phyloP scores from a whole-genome alignment of 2,113 vertebrate species.

The Anguilla japonica region DNA sequence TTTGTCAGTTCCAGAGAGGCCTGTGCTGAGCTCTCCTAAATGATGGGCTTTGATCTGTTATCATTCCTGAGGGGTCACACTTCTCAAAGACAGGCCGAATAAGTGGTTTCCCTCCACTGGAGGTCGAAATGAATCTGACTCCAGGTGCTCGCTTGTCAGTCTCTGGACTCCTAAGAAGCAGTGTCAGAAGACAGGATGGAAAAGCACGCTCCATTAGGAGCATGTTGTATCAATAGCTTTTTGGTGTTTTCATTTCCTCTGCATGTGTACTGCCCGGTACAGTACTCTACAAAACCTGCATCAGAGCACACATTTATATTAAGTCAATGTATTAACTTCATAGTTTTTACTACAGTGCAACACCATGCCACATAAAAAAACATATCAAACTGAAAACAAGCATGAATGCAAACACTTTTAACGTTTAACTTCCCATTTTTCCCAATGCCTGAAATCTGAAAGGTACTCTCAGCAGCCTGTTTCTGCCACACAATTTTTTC shows the following conservation, averaged over 20 bases:
- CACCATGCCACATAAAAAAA: background rate
- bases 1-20: slow-evolving; percentile 49
- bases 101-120: slow-evolving; percentile 77
- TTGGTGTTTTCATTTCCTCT: background rate
- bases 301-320: background rate
- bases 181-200: background rate
- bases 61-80: slow-evolving; percentile 65
- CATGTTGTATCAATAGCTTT: background rate
- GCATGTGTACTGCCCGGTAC: background rate
- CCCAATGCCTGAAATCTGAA: background rate
- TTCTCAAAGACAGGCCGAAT: slow-evolving; percentile 63
- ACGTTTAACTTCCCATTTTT: background rate
- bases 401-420: too few species aligned
- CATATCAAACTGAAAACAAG: background rate
- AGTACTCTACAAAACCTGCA: background rate
- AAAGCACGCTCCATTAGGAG: background rate
- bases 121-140: slow-evolving; percentile 75
- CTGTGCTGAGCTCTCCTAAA: slow-evolving; percentile 40
- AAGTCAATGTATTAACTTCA: background rate
- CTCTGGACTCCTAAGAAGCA: background rate
- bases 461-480: background rate
- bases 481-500: too few species aligned
- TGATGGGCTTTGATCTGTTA: slow-evolving; percentile 69
- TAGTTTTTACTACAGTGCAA: too few species aligned
- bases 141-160: slow-evolving; percentile 46